Evolutionary conservation across 2,113 vertebrate genomes (phyloP).

Genomic region (Pyrgilauda ruficollis): DNA sequence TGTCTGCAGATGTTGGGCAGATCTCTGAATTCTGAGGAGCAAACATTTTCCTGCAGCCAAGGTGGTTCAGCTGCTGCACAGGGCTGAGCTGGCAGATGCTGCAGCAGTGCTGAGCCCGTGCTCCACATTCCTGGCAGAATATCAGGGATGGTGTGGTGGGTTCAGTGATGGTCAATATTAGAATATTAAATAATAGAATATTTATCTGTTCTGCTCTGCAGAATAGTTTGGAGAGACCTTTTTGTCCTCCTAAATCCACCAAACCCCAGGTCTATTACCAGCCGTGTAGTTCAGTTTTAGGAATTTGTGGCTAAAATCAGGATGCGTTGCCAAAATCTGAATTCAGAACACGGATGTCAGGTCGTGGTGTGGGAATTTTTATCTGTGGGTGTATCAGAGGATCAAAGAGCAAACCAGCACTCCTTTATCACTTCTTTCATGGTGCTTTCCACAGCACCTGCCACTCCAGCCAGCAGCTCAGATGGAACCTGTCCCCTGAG

Average conservation of each 20-base stretch:
- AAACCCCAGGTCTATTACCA: neutral
- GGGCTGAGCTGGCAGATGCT: neutral
- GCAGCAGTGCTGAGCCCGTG: neutral
- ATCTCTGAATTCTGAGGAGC: neutral
- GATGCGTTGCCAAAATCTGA: neutral
- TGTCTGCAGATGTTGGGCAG: neutral
- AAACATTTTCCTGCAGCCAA: neutral
- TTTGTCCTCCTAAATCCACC: neutral
- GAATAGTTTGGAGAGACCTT: neutral
- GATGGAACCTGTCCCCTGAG: neutral
- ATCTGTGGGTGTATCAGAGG: neutral
- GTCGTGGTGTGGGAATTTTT: neutral
- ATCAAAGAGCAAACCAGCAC: neutral
- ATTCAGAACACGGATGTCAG: accelerated
- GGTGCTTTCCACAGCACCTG: neutral
- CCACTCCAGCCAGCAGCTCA: neutral
- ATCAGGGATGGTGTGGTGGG: neutral
- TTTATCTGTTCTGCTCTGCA: neutral
- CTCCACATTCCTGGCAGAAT: neutral
- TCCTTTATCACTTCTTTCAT: neutral
- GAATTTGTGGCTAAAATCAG: neutral
- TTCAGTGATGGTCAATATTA: neutral
- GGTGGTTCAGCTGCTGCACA: neutral
- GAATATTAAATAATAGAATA: neutral
- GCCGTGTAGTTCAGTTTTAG: neutral